Conservation (phyloP, 1,140 invertebrate genomes). For the Agrypnia vestita region DNA sequence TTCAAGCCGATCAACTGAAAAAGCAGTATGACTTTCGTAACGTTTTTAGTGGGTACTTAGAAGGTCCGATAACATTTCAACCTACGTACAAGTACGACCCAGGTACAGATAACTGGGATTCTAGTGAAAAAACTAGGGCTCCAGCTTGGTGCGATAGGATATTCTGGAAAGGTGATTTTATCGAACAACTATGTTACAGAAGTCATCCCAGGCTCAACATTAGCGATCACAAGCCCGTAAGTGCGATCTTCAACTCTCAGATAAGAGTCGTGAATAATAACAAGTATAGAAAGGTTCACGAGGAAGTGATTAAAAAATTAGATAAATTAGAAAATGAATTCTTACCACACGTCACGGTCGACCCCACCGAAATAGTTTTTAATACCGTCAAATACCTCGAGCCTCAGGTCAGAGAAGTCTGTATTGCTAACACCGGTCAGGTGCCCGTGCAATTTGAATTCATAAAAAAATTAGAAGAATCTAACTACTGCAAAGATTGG, state of each 20-base stretch:
- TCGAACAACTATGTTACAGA: conserved; percentile 86
- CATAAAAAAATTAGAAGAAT: conserved; percentile 93
- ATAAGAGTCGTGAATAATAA: conserved; percentile 89
- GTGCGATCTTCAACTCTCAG: conserved; percentile 84
- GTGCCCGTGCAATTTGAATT: conserved; percentile 95
- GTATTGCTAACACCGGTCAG: conserved; percentile 95
- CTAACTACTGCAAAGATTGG: conserved; percentile 94
- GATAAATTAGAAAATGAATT: conserved; percentile 98
- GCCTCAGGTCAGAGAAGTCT: conserved; percentile 83
- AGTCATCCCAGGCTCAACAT: conserved; percentile 90
- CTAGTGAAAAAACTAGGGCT: conserved; percentile 94
- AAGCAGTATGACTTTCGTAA: conserved; percentile 82
- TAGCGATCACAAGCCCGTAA: conserved; percentile 99
- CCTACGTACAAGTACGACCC: conserved; percentile 99
- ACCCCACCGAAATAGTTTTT: conserved; percentile 93
- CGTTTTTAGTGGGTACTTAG: conserved; percentile 90
- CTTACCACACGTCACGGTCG: conserved; percentile 95
- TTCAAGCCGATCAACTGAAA: conserved; percentile 89
- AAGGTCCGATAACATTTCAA: conserved; percentile 91
- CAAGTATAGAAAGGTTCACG: conserved; percentile 92
- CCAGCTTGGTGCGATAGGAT: conserved; percentile 99
- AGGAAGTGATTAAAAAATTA: conserved; percentile 95
- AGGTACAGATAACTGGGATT: conserved; percentile 95
- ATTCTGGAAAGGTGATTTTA: conserved; percentile 84
- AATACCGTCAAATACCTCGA: conserved; percentile 90